phyloP scores from a whole-genome alignment of 2,888 invertebrate species.

The Norana najaformis region DNA sequence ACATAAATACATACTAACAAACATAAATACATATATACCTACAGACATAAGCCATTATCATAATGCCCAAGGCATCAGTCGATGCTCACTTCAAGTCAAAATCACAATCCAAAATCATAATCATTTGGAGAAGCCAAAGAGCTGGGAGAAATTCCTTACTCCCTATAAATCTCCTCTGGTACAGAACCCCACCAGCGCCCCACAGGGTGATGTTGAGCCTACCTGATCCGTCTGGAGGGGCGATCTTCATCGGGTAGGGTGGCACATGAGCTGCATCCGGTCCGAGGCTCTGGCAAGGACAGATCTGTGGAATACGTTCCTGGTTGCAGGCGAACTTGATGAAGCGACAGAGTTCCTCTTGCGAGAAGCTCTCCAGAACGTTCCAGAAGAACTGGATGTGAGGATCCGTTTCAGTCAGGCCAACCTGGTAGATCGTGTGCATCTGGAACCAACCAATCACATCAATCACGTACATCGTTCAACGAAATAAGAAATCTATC shows the following conservation, averaged over 20 bases:
- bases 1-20: no score
- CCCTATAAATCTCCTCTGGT: no score
- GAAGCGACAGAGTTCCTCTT: slow-evolving; percentile 58
- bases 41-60: no score
- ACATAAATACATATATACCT: no score
- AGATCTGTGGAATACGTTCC: slow-evolving; percentile 60
- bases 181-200: no score
- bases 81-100: no score
- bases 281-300: slow-evolving; percentile 57
- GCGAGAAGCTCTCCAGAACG: slow-evolving; percentile 55
- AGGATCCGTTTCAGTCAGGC: slow-evolving; percentile 58
- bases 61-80: no score
- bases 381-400: slow-evolving; percentile 62
- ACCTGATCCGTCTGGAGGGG: slow-evolving; percentile 61
- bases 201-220: background rate
- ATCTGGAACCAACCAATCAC: slow-evolving; percentile 46
- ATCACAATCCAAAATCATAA: no score
- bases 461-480: no score
- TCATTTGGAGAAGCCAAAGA: no score
- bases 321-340: slow-evolving; percentile 63
- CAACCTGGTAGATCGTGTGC: slow-evolving; percentile 62
- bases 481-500: no score
- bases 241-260: slow-evolving; percentile 63
- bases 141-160: no score
- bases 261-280: slow-evolving; percentile 59